A percentile compares a stretch with the other conserved stretches of the same genome.
phyloP scores from a whole-genome alignment of 1,140 invertebrate species.

The Papilio dardanus region DNA sequence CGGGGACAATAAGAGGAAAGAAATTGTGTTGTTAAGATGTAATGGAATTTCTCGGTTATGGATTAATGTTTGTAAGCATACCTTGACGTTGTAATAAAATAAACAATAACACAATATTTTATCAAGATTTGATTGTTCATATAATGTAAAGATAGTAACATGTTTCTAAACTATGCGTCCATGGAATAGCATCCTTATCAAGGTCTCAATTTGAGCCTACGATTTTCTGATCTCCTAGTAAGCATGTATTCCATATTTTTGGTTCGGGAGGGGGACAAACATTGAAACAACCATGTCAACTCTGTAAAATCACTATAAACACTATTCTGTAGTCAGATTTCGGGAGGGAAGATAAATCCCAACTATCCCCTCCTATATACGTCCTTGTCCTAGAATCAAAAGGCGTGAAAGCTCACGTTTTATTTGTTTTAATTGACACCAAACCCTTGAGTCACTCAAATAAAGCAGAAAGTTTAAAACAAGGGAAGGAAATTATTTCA shows the following conservation, averaged over 20 bases:
- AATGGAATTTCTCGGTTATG: background rate
- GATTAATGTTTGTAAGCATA: background rate
- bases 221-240: too few species aligned
- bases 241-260: too few species aligned
- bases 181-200: background rate
- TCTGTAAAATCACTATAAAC: too few species aligned
- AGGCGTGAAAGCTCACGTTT: background rate
- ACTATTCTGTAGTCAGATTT: too few species aligned
- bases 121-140: background rate
- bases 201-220: background rate
- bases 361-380: too few species aligned
- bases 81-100: too few species aligned
- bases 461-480: slow-evolving; percentile 47
- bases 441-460: background rate
- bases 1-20: background rate
- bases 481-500: slow-evolving; percentile 75
- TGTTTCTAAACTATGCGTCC: background rate
- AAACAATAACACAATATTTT: background rate
- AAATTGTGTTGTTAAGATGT: background rate
- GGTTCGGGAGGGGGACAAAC: too few species aligned
- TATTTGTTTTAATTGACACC: slow-evolving; percentile 8
- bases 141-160: background rate
- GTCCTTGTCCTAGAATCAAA: too few species aligned
- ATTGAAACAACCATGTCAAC: too few species aligned
- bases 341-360: too few species aligned